Percentiles rank a stretch among this genome's conserved stretches.
Evolutionary conservation across 2,113 vertebrate species (phyloP).

Genomic region (Hippocampus mohnikei): DNA sequence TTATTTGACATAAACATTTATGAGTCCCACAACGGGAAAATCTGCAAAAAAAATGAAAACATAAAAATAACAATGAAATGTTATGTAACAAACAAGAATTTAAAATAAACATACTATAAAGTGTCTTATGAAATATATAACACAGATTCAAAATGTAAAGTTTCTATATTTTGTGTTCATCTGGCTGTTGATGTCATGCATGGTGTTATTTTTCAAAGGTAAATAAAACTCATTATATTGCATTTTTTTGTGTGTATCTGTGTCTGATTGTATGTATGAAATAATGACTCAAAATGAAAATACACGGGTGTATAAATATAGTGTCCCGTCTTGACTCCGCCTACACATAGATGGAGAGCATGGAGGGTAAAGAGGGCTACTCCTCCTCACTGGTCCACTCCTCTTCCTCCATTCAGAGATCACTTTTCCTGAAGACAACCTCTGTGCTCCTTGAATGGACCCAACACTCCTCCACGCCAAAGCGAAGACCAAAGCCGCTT

Average conservation of each 20-base stretch:
- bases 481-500: slow-evolving; percentile 9
- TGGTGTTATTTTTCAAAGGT: not conserved
- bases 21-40: too few species aligned
- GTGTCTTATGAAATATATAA: too few species aligned
- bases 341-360: slow-evolving; percentile 35
- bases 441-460: slow-evolving; percentile 45
- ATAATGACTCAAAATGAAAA: not conserved
- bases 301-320: not conserved
- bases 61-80: too few species aligned
- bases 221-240: not conserved
- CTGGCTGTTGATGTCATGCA: not conserved
- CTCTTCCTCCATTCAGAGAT: slow-evolving; percentile 60
- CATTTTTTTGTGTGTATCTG: not conserved
- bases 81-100: not conserved
- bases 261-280: not conserved
- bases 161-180: too few species aligned
- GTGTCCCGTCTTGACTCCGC: slow-evolving; percentile 65
- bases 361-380: slow-evolving; percentile 76
- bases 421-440: slow-evolving; percentile 31
- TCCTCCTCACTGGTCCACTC: slow-evolving; percentile 67
- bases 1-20: not conserved
- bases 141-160: too few species aligned
- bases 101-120: too few species aligned
- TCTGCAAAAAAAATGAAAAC: too few species aligned
- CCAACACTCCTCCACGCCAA: not conserved